phyloP scores from a whole-genome alignment of 1,140 invertebrate species.

The Atta cephalotes region DNA sequence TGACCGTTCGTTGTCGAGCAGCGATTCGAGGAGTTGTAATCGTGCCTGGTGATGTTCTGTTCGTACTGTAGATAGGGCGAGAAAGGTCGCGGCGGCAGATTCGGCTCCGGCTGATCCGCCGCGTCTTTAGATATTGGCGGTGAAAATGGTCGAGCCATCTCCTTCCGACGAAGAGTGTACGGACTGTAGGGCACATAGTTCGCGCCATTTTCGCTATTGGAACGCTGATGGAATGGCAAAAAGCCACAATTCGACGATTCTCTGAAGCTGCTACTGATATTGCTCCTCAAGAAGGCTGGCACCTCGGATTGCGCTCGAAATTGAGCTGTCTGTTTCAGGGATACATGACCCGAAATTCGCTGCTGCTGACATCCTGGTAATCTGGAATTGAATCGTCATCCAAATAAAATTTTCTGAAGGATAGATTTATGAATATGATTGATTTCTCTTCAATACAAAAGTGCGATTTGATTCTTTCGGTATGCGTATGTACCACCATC shows the following conservation, averaged over 20 bases:
- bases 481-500: slow-evolving; percentile 30
- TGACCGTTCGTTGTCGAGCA: slow-evolving; percentile 77
- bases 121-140: slow-evolving; percentile 72
- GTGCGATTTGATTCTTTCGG: slow-evolving; percentile 15
- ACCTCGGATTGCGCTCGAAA: slow-evolving; percentile 79
- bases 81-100: slow-evolving; percentile 73
- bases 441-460: slow-evolving; percentile 3
- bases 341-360: slow-evolving; percentile 80
- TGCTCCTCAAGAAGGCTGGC: slow-evolving; percentile 77
- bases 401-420: not conserved
- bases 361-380: slow-evolving; percentile 74
- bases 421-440: not conserved
- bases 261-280: slow-evolving; percentile 70
- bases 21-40: slow-evolving; percentile 70
- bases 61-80: slow-evolving; percentile 79
- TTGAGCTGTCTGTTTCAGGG: slow-evolving; percentile 82
- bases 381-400: slow-evolving; percentile 79
- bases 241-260: slow-evolving; percentile 79
- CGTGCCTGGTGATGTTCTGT: slow-evolving; percentile 57
- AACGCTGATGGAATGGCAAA: slow-evolving; percentile 78
- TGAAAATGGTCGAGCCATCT: slow-evolving; percentile 81
- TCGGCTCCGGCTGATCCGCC: slow-evolving; percentile 64
- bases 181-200: slow-evolving; percentile 84
- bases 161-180: slow-evolving; percentile 81
- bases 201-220: slow-evolving; percentile 81